These are phyloP conservation scores for Nemopilema nomurai DNA, from an alignment of 30 jellyfish, hydroid and myxozoan genomes.

Conservation along the genomic window DNA sequence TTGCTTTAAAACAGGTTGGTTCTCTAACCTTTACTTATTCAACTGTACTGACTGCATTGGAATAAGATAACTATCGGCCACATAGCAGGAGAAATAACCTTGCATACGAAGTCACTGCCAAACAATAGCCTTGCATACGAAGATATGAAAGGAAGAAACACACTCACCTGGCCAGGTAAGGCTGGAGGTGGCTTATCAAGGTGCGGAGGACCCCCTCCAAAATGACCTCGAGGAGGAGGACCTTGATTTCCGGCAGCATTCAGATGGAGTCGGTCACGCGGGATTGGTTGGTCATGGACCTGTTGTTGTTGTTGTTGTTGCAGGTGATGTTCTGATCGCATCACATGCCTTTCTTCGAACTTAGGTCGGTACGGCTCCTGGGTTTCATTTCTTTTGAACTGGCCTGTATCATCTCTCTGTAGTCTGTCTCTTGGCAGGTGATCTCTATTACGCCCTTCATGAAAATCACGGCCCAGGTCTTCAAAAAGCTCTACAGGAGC, in stretches of 20 bases:
- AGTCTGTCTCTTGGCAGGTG: not conserved
- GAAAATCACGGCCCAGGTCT: conserved; percentile 22
- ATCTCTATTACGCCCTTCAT: conserved; percentile 15
- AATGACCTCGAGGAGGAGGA: conserved; percentile 24
- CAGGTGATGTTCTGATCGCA: not conserved
- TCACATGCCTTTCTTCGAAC: not conserved
- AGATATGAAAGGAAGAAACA: too few species aligned
- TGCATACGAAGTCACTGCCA: too few species aligned
- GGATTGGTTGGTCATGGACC: not conserved
- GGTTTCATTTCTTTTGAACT: conserved; percentile 19
- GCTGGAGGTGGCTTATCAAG: conserved; percentile 4
- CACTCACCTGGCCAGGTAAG: conserved; percentile 23
- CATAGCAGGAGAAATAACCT: too few species aligned
- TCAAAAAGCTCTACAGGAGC: conserved; percentile 3
- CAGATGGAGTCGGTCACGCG: not conserved
- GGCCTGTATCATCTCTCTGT: conserved; percentile 4
- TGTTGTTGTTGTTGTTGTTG: not conserved
- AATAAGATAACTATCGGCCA: too few species aligned
- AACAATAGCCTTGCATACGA: too few species aligned
- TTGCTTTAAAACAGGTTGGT: too few species aligned
- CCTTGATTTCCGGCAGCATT: conserved; percentile 20
- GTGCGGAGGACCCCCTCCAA: conserved; percentile 17
- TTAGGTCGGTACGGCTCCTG: conserved; percentile 13
- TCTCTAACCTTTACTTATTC: too few species aligned
- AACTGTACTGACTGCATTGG: too few species aligned